phyloP scores from a whole-genome alignment of 1,140 invertebrate species.

The Pogonomyrmex barbatus region DNA sequence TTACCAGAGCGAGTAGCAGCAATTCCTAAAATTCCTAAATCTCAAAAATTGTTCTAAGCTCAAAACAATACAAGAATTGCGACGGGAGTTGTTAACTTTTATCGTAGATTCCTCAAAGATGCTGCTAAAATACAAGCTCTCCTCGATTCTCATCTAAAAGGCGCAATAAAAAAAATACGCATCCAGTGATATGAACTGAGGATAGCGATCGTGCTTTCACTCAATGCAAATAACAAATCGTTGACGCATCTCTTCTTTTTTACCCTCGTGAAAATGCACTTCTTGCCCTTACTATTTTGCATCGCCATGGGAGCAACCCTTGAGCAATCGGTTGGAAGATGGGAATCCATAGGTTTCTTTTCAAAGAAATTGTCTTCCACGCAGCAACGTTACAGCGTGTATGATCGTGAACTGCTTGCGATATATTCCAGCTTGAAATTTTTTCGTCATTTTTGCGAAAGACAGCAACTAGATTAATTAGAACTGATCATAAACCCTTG shows the following conservation, averaged over 20 bases:
- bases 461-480: background rate
- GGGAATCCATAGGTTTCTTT: background rate
- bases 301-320: background rate
- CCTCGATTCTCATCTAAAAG: background rate
- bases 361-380: background rate
- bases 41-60: background rate
- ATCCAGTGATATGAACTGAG: background rate
- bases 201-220: background rate
- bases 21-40: background rate
- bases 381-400: background rate
- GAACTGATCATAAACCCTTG: background rate
- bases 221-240: background rate
- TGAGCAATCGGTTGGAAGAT: background rate
- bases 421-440: background rate
- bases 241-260: background rate
- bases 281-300: background rate
- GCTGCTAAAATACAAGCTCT: background rate
- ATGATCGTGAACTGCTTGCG: background rate
- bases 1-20: background rate
- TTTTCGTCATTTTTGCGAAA: background rate
- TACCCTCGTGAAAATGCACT: background rate
- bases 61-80: background rate
- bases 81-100: background rate
- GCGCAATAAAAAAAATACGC: background rate
- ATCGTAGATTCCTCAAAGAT: background rate